phyloP scores from a whole-genome alignment of 2,113 vertebrate species.

The Pterocles burchelli region DNA sequence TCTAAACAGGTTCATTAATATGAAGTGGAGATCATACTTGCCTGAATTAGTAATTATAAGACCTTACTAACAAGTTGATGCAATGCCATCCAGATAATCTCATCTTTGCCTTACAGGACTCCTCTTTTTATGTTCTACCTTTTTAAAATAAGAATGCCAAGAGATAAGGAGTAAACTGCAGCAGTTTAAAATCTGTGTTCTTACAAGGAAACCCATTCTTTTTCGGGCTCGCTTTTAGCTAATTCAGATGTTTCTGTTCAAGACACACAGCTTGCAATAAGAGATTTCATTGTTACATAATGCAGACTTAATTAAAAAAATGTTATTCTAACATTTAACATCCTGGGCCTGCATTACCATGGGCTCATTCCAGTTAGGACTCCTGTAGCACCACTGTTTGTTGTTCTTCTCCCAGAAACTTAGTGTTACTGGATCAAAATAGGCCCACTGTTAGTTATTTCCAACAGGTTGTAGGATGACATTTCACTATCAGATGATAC shows the following conservation, averaged over 20 bases:
- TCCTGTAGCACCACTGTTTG: background rate
- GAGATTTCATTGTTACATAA: background rate
- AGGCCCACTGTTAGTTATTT: background rate
- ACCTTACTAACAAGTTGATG: slow-evolving; percentile 1
- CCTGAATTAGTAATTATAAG: slow-evolving; percentile 18
- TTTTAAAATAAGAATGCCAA: background rate
- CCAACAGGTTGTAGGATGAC: background rate
- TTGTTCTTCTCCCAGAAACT: background rate
- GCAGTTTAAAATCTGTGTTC: background rate
- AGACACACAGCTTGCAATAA: background rate
- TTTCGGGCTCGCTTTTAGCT: background rate
- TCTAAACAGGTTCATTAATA: background rate
- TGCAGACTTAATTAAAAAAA: background rate
- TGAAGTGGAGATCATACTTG: background rate
- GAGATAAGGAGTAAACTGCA: slow-evolving; percentile 15
- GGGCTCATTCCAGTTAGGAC: background rate
- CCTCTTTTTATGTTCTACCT: background rate
- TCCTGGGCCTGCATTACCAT: background rate
- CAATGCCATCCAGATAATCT: background rate
- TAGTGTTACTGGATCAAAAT: background rate
- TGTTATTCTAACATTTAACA: background rate
- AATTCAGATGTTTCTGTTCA: background rate
- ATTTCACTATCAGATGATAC: background rate
- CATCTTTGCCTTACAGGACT: background rate
- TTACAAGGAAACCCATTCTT: background rate